Evolutionary conservation across 1,140 invertebrate genomes (phyloP), one percentile per base, ranked within the genome.

Genomic region (Teleopsis dalmanni): DNA sequence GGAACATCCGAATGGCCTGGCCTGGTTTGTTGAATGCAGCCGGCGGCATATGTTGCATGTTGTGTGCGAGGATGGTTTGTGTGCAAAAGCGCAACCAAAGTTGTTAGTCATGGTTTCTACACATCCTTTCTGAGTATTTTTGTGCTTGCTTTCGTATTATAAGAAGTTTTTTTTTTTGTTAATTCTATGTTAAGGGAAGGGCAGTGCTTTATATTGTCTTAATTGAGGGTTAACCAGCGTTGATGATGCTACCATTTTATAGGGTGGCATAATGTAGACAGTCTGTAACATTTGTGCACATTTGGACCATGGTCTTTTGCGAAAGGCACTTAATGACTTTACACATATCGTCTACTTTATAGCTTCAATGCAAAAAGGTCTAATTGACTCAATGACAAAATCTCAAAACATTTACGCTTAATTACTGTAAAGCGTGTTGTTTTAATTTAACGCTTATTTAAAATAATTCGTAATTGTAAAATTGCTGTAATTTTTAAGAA

Each of bases 221-320:
- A 67, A 67, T 67, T 67, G 64, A 64, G 64, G 64, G 64, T 67
- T 67, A 67, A 67, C 64, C 64, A 64, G 61, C 64, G 64, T 67
- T 67, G 64, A 67, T 67, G 61, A 67, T 62, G 64, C 61, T 62
- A 56, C 57, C 7, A 35, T 26, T 16, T 51, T 35, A 48, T 48
- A 35, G 46, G 46, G 38, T 42, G 38, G 38, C 34, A 31, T 49
- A 22, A 14, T 22, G 25, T 23, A 26, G 27, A n/a, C 21, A 14
- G 27, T 36, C 29, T 38, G 29, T 44, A 19, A 22, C 48, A 44
- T 34, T 43, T 50, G 29, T 43, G 31, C 14, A 38, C 14, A 21
- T n/a, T 22, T 13, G n/a, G 21, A 22, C 11, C 13, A 18, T 37
- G 16, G 5, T 14, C n/a, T 37, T 19, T 11, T 31, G 22, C n/a